These are phyloP conservation scores for Lepidocyrtoides sp. DNA, from an alignment of 2,888 invertebrate species.

Conservation along the genomic window DNA sequence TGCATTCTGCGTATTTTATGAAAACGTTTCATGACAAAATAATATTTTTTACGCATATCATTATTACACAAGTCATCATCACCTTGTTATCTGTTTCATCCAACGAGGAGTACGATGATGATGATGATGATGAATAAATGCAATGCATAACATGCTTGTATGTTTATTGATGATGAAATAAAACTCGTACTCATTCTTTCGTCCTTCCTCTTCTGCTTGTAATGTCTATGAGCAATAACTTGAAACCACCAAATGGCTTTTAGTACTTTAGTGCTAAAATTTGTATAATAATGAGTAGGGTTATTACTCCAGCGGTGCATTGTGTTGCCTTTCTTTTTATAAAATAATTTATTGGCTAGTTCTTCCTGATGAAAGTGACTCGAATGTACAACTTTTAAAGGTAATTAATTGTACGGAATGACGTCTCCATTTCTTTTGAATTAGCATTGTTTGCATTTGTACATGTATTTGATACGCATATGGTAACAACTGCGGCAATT, in stretches of 20 bases:
- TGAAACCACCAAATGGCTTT: neutral
- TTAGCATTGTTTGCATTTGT: constrained; percentile 25
- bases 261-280: constrained; percentile 31
- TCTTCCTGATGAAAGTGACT: constrained; percentile 58
- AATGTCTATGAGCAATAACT: too few species aligned
- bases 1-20: too few species aligned
- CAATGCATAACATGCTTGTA: neutral
- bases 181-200: too few species aligned
- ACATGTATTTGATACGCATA: too few species aligned
- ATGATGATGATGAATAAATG: neutral
- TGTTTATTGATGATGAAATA: neutral
- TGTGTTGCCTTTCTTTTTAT: constrained; percentile 11
- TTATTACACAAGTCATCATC: constrained; percentile 66
- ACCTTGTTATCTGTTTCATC: constrained; percentile 23
- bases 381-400: constrained; percentile 65
- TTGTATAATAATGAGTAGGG: constrained; percentile 47
- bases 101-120: neutral
- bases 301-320: constrained; percentile 55
- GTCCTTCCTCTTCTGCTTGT: too few species aligned
- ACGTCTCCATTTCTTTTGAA: constrained; percentile 59
- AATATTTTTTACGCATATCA: constrained; percentile 24
- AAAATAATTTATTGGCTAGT: constrained; percentile 71
- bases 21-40: constrained; percentile 9
- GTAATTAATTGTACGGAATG: constrained; percentile 70
- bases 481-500: constrained; percentile 22